Percentiles rank a stretch among this genome's conserved stretches.
These are phyloP conservation scores for Eupithecia abbreviata DNA, from an alignment of 2,888 invertebrate species.

Conservation along the genomic window DNA sequence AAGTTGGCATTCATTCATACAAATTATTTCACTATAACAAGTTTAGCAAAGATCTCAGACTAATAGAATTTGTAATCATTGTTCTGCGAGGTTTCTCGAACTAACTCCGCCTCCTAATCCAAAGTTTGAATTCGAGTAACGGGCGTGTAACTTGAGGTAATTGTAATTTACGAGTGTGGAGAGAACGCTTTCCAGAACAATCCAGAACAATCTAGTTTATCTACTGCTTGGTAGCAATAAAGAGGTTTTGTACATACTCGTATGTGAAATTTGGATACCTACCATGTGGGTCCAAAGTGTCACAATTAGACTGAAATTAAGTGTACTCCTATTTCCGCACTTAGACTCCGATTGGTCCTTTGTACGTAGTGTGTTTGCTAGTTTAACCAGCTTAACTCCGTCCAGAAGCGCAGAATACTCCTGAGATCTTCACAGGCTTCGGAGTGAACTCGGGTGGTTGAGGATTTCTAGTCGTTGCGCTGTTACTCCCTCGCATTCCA, in stretches of 20 bases:
- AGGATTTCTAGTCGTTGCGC: too few relatives aligned
- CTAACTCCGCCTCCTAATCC: conserved; percentile 9
- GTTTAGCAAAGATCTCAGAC: not conserved
- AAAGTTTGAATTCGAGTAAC: conserved; percentile 6
- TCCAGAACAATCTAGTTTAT: not conserved
- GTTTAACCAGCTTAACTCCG: too few relatives aligned
- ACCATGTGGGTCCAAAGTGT: not conserved
- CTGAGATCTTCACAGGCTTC: too few relatives aligned
- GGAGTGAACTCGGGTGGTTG: too few relatives aligned
- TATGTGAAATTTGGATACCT: not conserved
- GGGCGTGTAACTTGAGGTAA: conserved; percentile 10
- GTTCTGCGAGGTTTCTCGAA: not conserved
- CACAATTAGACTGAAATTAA: too few relatives aligned
- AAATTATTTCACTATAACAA: not conserved
- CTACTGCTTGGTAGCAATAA: not conserved
- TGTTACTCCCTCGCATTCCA: too few relatives aligned
- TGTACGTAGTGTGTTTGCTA: too few relatives aligned
- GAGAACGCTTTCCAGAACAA: conserved; percentile 5
- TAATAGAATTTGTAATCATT: conserved; percentile 11
- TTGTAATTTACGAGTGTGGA: conserved; percentile 10
- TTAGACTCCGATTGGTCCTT: too few relatives aligned
- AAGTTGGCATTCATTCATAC: not conserved
- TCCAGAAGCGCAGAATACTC: too few relatives aligned
- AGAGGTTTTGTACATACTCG: not conserved
- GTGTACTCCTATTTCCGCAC: too few relatives aligned